These are phyloP conservation scores for Drosophila saltans DNA, from an alignment of 1,140 invertebrate species.

Conservation along the genomic window DNA sequence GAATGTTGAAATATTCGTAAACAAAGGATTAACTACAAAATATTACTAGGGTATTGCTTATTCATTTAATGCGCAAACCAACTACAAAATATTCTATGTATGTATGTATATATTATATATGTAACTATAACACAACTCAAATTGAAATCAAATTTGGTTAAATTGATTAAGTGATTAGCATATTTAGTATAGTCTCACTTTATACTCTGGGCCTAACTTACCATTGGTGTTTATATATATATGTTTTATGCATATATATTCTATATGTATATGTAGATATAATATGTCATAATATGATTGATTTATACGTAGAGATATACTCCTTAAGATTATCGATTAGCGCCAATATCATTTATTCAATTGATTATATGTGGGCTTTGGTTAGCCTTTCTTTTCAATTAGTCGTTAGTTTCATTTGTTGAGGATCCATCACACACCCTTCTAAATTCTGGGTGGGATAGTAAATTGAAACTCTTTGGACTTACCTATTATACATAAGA, in stretches of 20 bases:
- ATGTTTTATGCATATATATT: background rate
- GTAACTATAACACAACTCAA: conserved; percentile 46
- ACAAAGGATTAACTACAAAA: conserved; percentile 9
- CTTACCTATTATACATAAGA: conserved; percentile 99
- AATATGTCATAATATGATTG: conserved; percentile 7
- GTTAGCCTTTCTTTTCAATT: conserved; percentile 47
- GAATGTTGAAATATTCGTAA: background rate
- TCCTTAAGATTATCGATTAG: conserved; percentile 51
- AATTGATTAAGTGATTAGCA: conserved; percentile 13
- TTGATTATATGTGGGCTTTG: conserved; percentile 31
- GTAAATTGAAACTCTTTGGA: conserved; percentile 38
- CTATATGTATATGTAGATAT: background rate
- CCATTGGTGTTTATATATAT: conserved; percentile 28
- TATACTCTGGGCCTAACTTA: conserved; percentile 44
- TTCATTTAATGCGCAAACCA: conserved; percentile 64
- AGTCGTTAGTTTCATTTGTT: conserved; percentile 5
- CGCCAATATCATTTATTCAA: conserved; percentile 39
- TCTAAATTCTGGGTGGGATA: background rate
- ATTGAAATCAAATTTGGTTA: conserved; percentile 36
- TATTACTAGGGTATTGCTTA: conserved; percentile 12
- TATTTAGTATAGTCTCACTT: conserved; percentile 1
- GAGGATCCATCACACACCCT: conserved; percentile 10
- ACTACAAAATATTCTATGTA: conserved; percentile 46
- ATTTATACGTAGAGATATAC: conserved; percentile 48
- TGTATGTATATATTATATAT: conserved; percentile 28